phyloP scores from a whole-genome alignment of 2,888 invertebrate genomes.

The Gymnocheta viridis region DNA sequence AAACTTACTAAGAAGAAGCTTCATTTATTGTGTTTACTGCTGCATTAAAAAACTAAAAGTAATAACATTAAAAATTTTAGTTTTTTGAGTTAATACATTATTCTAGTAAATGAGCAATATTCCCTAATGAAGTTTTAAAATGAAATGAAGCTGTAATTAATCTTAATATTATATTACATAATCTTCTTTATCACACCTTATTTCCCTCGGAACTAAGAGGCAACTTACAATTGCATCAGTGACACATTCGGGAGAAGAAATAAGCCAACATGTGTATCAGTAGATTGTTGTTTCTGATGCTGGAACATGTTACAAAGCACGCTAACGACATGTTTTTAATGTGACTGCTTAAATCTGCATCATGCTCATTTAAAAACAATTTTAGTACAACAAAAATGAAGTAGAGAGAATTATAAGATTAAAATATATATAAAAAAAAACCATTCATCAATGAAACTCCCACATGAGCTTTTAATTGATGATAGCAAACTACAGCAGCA shows the following conservation, averaged over 20 bases:
- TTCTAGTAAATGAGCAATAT: not conserved
- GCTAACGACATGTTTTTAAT: constrained; percentile 12
- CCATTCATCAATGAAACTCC: constrained; percentile 8
- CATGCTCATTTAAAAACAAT: constrained; percentile 2
- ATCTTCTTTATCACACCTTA: not conserved
- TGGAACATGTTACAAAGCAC: too few relatives aligned
- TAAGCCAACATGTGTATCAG: not conserved
- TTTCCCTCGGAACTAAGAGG: not conserved
- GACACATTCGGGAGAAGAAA: not conserved
- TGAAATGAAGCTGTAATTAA: not conserved
- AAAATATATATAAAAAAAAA: not conserved
- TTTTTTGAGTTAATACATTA: not conserved
- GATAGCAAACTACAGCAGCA: constrained; percentile 7
- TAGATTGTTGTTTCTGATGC: not conserved
- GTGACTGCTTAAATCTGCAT: not conserved
- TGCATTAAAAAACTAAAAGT: too few relatives aligned
- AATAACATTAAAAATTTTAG: too few relatives aligned
- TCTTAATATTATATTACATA: not conserved
- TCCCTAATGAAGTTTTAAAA: not conserved
- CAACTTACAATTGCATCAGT: not conserved
- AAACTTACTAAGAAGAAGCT: not conserved
- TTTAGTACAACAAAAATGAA: not conserved
- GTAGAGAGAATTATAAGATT: not conserved
- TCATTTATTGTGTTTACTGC: not conserved
- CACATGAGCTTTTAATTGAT: constrained; percentile 37